Evolutionary conservation across 2,797 vertebrate species (phyloP).

Genomic region (Cichlasoma orientale): DNA sequence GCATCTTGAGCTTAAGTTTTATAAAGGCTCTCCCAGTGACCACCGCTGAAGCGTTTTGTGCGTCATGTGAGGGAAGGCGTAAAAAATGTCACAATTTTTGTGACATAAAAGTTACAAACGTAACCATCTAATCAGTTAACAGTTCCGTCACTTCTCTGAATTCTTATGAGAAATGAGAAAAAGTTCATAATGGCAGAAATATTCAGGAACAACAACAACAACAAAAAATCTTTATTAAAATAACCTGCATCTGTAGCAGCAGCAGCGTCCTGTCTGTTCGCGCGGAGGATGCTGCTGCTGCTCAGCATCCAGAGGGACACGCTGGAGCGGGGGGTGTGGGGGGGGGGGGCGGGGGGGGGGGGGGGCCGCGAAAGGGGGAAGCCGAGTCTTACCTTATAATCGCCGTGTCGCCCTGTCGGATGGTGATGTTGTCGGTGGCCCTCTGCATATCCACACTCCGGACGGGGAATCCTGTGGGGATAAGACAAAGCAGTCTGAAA

Average conservation of each 20-base stretch:
- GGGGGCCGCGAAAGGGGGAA: slow-evolving; percentile 64
- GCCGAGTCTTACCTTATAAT: slow-evolving; percentile 92
- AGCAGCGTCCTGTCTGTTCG: neutral
- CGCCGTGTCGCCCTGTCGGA: slow-evolving; percentile 98
- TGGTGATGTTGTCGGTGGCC: slow-evolving; percentile 99
- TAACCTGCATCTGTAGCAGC: neutral
- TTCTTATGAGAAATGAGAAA: neutral
- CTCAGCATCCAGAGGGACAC: slow-evolving; percentile 6
- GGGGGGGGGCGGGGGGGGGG: slow-evolving; percentile 3
- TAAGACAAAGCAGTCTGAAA: slow-evolving; percentile 98
- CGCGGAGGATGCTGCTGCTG: slow-evolving; percentile 7
- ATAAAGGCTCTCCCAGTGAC: neutral
- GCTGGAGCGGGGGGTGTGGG: neutral
- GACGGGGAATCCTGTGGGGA: slow-evolving; percentile 98
- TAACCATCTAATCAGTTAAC: neutral
- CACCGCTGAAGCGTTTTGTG: neutral
- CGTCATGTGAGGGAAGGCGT: neutral
- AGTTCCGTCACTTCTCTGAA: neutral
- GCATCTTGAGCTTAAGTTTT: neutral
- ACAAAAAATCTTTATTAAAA: neutral
- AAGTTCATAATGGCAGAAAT: neutral
- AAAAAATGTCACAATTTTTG: neutral
- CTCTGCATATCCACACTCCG: slow-evolving; percentile 98
- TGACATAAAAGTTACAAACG: slow-evolving; percentile 35
- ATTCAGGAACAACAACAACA: neutral